These are phyloP conservation scores for Abrostola tripartita DNA, from an alignment of 2,888 invertebrate genomes.

Conservation along the genomic window DNA sequence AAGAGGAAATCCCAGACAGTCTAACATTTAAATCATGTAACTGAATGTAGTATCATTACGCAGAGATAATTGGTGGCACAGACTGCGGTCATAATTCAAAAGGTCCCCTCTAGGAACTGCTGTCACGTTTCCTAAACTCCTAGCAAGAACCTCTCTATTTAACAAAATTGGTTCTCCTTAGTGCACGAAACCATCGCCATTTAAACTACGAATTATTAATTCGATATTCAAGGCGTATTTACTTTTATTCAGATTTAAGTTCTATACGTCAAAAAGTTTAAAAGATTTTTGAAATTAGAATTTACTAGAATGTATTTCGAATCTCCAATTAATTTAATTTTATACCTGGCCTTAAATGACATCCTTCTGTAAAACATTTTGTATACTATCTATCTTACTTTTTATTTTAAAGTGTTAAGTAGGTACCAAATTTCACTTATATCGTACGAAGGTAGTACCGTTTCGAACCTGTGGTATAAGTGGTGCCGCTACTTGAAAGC, in stretches of 20 bases:
- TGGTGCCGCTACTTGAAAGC: neutral
- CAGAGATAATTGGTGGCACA: slow-evolving; percentile 73
- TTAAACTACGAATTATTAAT: slow-evolving; percentile 33
- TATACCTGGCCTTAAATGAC: no score
- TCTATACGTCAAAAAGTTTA: no score
- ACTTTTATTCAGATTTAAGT: no score
- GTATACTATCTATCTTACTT: no score
- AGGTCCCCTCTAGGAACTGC: slow-evolving; percentile 59
- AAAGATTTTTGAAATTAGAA: no score
- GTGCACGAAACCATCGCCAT: slow-evolving; percentile 40
- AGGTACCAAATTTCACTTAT: neutral
- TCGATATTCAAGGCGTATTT: slow-evolving; percentile 14
- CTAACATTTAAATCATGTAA: slow-evolving; percentile 69
- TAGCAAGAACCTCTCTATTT: slow-evolving; percentile 54
- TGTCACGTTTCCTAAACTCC: slow-evolving; percentile 52
- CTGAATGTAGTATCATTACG: slow-evolving; percentile 75
- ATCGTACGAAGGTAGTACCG: neutral
- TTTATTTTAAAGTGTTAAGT: no score
- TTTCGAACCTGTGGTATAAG: neutral
- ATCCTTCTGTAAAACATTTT: no score
- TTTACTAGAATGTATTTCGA: no score
- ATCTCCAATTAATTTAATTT: no score
- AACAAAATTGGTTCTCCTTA: slow-evolving; percentile 54
- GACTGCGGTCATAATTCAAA: slow-evolving; percentile 73
- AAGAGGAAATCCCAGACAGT: slow-evolving; percentile 24